Conservation (phyloP, 1,140 invertebrate genomes). For the Ooceraea biroi region DNA sequence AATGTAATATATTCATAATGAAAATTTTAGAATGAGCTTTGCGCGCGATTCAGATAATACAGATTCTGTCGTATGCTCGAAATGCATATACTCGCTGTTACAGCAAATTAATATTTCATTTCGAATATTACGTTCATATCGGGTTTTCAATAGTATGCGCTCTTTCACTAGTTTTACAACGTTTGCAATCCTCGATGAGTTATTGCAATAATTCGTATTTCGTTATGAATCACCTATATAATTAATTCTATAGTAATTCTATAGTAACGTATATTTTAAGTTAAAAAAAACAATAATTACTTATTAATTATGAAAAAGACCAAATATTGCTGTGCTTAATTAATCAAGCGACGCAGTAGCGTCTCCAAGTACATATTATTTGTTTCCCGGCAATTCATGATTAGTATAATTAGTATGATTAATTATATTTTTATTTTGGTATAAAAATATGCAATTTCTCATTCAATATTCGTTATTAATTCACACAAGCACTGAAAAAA, state of each 20-base stretch:
- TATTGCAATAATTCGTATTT: not conserved
- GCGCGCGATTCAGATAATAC: slow-evolving; percentile 16
- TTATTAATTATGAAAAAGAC: not conserved
- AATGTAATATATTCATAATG: slow-evolving; percentile 46
- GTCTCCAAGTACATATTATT: not conserved
- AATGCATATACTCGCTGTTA: slow-evolving; percentile 28
- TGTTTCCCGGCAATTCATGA: not conserved
- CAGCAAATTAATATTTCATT: slow-evolving; percentile 51
- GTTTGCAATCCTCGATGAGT: not conserved
- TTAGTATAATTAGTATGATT: too few relatives aligned
- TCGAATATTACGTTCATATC: not conserved
- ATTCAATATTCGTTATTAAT: not conserved
- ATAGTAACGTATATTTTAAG: not conserved
- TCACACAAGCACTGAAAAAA: not conserved
- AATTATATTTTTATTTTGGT: too few relatives aligned
- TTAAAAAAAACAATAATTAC: not conserved
- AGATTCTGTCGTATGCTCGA: slow-evolving; percentile 34
- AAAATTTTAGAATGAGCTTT: slow-evolving; percentile 52
- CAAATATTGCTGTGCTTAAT: not conserved
- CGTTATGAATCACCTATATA: not conserved
- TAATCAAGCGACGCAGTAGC: not conserved
- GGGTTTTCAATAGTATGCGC: slow-evolving; percentile 5
- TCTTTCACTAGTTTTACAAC: not conserved
- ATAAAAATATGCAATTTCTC: too few relatives aligned
- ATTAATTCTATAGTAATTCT: not conserved